phyloP scores from a whole-genome alignment of 2,113 vertebrate genomes.

The Verasper variegatus region DNA sequence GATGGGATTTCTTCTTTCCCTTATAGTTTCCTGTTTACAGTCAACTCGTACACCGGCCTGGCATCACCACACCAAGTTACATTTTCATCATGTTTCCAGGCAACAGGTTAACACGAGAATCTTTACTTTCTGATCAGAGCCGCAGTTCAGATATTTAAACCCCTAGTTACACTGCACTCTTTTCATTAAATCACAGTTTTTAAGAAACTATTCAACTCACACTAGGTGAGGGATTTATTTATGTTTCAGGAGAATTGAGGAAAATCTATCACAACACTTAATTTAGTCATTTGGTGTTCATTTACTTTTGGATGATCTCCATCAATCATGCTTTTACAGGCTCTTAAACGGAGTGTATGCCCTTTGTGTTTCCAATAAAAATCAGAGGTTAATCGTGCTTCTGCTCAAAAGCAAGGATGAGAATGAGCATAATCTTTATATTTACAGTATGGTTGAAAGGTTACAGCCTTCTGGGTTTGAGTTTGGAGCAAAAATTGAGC shows the following conservation, averaged over 20 bases:
- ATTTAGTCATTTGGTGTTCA: too few relatives aligned
- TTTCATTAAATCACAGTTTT: background rate
- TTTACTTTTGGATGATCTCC: background rate
- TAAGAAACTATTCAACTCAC: too few relatives aligned
- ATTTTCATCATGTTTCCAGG: background rate
- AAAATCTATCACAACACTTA: too few relatives aligned
- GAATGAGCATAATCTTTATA: background rate
- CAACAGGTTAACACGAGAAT: background rate
- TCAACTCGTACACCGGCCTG: background rate
- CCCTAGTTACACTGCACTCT: too few relatives aligned
- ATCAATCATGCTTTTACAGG: conserved; percentile 2
- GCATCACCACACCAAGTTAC: background rate
- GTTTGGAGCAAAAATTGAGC: too few relatives aligned
- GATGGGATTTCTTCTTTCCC: background rate
- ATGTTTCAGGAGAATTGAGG: too few relatives aligned
- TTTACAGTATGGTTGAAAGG: background rate
- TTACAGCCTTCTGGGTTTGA: background rate
- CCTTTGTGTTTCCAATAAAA: conserved; percentile 27
- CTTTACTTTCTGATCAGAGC: background rate
- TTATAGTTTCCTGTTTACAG: background rate
- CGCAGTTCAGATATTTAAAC: too few relatives aligned
- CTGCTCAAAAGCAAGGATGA: conserved; percentile 4
- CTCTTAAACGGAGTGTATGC: conserved; percentile 7
- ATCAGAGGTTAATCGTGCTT: conserved; percentile 19
- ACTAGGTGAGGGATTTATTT: too few relatives aligned